phyloP scores from a whole-genome alignment of 2,888 invertebrate genomes.

The Caenorhabditis imperialis region DNA sequence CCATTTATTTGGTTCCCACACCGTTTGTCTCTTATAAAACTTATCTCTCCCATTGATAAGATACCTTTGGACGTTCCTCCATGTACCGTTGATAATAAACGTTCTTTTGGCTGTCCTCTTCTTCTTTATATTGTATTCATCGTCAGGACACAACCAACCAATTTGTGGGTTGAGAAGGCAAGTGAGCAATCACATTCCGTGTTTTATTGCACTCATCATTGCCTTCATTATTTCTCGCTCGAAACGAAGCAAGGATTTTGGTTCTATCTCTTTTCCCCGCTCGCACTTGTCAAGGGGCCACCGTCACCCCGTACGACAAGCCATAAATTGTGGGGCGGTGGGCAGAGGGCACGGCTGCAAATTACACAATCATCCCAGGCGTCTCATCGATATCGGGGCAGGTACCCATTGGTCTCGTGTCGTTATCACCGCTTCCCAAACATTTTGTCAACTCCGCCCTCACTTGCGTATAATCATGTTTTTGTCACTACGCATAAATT shows the following conservation, averaged over 20 bases:
- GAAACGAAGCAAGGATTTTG: conserved; percentile 8
- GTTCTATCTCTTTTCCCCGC: conserved; percentile 34
- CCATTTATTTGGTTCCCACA: too few relatives aligned
- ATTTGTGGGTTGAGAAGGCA: conserved; percentile 39
- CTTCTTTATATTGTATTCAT: too few relatives aligned
- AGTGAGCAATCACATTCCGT: conserved; percentile 49
- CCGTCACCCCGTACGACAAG: conserved; percentile 42
- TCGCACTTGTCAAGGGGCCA: conserved; percentile 12
- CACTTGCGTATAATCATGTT: conserved; percentile 1
- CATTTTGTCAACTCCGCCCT: background rate
- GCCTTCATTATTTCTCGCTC: conserved; percentile 40
- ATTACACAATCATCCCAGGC: conserved; percentile 40
- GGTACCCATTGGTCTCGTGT: background rate
- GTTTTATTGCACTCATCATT: conserved; percentile 48
- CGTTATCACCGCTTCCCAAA: background rate
- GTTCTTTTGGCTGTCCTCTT: too few relatives aligned
- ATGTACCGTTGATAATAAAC: too few relatives aligned
- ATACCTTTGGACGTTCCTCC: too few relatives aligned
- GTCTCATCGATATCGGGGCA: conserved; percentile 17
- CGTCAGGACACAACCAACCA: conserved; percentile 3
- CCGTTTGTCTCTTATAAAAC: too few relatives aligned
- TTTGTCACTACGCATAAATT: conserved; percentile 6
- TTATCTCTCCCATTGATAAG: too few relatives aligned
- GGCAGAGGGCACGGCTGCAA: conserved; percentile 45
- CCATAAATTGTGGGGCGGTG: conserved; percentile 51